Evolutionary conservation across 2,888 invertebrate species (phyloP), one percentile per base, ranked within the genome.

Genomic region (Cybosia mesomella): DNA sequence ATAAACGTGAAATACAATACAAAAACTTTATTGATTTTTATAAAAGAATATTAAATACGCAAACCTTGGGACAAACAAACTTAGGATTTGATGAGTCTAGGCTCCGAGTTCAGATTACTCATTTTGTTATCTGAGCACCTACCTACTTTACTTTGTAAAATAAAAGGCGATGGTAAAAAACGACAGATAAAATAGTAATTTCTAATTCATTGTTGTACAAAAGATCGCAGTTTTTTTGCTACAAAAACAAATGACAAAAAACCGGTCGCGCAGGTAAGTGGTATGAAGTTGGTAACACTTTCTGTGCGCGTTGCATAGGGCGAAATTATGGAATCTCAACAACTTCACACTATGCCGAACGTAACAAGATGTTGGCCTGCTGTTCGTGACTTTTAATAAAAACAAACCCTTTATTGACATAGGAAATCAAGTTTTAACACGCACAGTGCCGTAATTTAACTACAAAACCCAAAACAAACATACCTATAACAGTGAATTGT

Each of bases 331-430:
- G 75, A 76, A 72, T 66, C 66, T 58, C 71, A 68, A 76, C 75
- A 82, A 82, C 83, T 90, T 88, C 87, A 86, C 67, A 63, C 69
- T 73, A 81, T 54, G 59, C 66, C n/a, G 57, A 70, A 70, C 68
- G 75, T 71, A 72, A 66, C 67, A 69, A 67, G 43, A 24, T 34
- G 55, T 60, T 62, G 21, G 64, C 22, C 49, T 15, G 53, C 67
- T 59, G 85, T 86, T 85, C 94, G 93, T 93, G 93, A 89, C 91
- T 90, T 85, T 81, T 83, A 87, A 86, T 85, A 83, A 89, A 91
- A 94, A 91, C 91, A 91, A 88, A 83, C 77, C 74, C 78, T 85
- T 85, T 89, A 89, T 90, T 89, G 88, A 89, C 86, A 76, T 78
- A 85, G 71, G 76, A 86, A 91, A 89, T 86, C 79, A 81, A 86